Base-by-base conservation (phyloP, 2,797 vertebrate species). In the Chloroceryle amazona region DNA sequence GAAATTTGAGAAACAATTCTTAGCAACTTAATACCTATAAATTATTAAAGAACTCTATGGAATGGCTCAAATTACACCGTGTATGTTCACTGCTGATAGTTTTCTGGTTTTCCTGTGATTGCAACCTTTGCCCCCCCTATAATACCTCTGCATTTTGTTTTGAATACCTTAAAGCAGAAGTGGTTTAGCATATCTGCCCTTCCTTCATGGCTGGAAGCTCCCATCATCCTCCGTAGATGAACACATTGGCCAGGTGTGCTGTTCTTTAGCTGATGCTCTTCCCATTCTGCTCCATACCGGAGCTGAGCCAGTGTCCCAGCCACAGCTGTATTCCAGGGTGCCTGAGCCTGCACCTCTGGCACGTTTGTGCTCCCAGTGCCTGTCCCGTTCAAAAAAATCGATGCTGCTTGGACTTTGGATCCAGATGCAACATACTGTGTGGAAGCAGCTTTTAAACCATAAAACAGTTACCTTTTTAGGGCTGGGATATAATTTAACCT, bases 1-100 rank as follows among this genome's bases (percentile, higher is more conserved):
- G 93, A 91, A 92, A 91, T 67, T 52, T 4, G 9, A 85, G 44
- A 68, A 89, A 93, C 18, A 74, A 25, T 87, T 92, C 57, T 54
- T 57, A 65, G 71, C 31, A 75, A 66, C 22, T 55, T 81, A 86
- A 73, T 89, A 31, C 41, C 35, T 26, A 1, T 60, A 76, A 79
- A 82, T 86, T 86, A 62, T 65, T 92, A 29, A 93, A 81, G 35
- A 61, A 91, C n/a, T 76, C 22, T n/a, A 57, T 3, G 10, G 39
- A 86, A 85, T 85, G 18, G 46, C 31, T 91, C 47, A 68, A 84
- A 81, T 89, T 89, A 73, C 12, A 2, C 21, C 20, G 23, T 61
- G 18, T 3, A 3, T 60, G 23, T 86, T 84, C 89, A 90, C 76
- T 78, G 19, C 12, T 52, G 60, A 61, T 71, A 71, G n/a, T 86